Evolutionary conservation across 2,888 invertebrate genomes (phyloP).

Genomic region (Philereme vetulata): DNA sequence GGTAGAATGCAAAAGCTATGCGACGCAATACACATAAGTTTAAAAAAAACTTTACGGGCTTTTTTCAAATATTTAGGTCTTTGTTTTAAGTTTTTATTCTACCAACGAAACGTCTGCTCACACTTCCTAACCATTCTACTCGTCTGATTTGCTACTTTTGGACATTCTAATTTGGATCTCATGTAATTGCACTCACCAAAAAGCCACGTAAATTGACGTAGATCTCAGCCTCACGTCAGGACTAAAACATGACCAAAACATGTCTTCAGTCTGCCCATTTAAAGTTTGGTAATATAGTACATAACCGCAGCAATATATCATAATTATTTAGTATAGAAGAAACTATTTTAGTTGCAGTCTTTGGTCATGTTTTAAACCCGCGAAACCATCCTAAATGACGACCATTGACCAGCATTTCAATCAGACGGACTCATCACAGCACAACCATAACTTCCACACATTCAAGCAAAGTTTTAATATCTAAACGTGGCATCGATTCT

Average conservation of each 20-base stretch:
- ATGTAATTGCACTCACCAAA: slow-evolving; percentile 11
- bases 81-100: not conserved
- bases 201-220: slow-evolving; percentile 20
- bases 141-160: slow-evolving; percentile 10
- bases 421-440: slow-evolving; percentile 14
- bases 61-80: not conserved
- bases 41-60: too few species aligned
- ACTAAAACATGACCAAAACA: too few species aligned
- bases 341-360: too few species aligned
- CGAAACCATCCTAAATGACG: too few species aligned
- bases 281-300: too few species aligned
- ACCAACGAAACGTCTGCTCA: slow-evolving; percentile 15
- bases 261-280: too few species aligned
- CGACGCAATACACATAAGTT: not conserved
- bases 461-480: slow-evolving; percentile 25
- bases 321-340: too few species aligned
- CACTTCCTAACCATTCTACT: slow-evolving; percentile 13
- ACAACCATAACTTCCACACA: slow-evolving; percentile 21
- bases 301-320: too few species aligned
- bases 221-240: not conserved
- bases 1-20: not conserved
- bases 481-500: slow-evolving; percentile 69
- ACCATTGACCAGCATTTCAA: not conserved
- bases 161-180: not conserved
- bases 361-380: too few species aligned